phyloP scores from a whole-genome alignment of 2,797 vertebrate species.

The Onychomys leucogaster region DNA sequence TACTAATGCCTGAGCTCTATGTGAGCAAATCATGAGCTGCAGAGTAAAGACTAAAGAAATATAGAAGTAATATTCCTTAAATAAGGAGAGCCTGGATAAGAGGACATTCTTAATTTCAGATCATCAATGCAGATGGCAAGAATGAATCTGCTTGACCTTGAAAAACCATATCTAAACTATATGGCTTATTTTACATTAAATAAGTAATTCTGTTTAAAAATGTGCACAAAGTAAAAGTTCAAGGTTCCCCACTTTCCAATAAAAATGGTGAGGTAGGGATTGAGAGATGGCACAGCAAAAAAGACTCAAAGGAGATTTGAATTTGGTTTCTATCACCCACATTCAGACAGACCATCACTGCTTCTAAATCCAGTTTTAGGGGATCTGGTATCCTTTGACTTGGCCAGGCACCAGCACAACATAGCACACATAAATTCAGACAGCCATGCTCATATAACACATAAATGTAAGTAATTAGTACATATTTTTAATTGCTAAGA shows the following conservation, averaged over 20 bases:
- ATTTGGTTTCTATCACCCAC: background rate
- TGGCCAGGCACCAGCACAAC: background rate
- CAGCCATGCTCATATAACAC: background rate
- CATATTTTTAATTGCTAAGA: background rate
- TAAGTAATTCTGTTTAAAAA: constrained; percentile 13
- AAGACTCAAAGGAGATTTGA: background rate
- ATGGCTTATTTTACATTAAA: constrained; percentile 9
- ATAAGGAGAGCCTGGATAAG: background rate
- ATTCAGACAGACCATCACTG: too few species aligned
- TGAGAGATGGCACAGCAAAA: background rate
- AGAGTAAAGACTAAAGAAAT: constrained; percentile 28
- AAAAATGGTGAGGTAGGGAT: background rate
- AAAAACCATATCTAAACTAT: background rate
- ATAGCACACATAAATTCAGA: too few species aligned
- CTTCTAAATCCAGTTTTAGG: background rate
- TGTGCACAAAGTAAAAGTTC: background rate
- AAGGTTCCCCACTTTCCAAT: background rate
- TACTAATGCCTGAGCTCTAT: background rate
- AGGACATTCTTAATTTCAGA: background rate
- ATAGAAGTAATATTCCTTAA: background rate
- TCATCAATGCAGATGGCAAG: background rate
- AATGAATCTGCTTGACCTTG: background rate
- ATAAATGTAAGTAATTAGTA: background rate
- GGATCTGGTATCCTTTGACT: background rate
- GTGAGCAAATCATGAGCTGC: background rate